Percentiles rank a stretch among this genome's conserved stretches.
Evolutionary conservation across 1,140 invertebrate genomes (phyloP).

Genomic region (Meloidogyne floridensis): DNA sequence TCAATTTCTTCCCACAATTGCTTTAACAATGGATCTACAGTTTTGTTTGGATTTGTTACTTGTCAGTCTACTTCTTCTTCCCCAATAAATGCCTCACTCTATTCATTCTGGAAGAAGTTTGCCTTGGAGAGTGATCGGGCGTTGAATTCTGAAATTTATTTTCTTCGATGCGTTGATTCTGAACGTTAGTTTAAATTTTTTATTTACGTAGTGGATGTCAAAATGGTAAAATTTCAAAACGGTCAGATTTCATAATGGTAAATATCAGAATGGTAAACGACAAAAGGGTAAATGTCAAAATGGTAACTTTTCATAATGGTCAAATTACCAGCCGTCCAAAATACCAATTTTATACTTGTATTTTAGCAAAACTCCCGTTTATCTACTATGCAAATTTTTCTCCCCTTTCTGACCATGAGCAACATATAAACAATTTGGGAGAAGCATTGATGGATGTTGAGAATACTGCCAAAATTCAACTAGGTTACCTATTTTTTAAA

Average conservation of each 20-base stretch:
- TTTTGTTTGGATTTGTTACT: slow-evolving; percentile 20
- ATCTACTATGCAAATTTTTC: slow-evolving; percentile 52
- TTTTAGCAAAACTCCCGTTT: slow-evolving; percentile 59
- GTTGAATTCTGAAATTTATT: slow-evolving; percentile 46
- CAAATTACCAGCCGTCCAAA: too few species aligned
- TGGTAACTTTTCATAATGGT: too few species aligned
- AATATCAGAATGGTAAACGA: too few species aligned
- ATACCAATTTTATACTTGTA: too few species aligned
- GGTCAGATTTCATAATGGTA: too few species aligned
- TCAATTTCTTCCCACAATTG: not conserved
- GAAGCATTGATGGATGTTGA: not conserved
- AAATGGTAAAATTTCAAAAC: too few species aligned
- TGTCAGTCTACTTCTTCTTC: not conserved
- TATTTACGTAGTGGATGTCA: too few species aligned
- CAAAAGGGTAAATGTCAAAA: too few species aligned
- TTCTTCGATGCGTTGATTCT: slow-evolving; percentile 57
- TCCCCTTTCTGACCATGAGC: not conserved
- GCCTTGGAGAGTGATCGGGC: not conserved
- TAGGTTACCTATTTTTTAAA: slow-evolving; percentile 15
- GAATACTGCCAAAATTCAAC: slow-evolving; percentile 15
- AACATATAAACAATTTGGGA: not conserved
- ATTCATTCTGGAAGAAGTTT: not conserved
- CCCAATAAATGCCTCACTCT: not conserved
- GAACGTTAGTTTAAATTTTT: slow-evolving; percentile 47
- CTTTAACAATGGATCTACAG: not conserved